Base-by-base conservation (phyloP, 2,888 invertebrate species). In the Carpatolechia fugitivella region DNA sequence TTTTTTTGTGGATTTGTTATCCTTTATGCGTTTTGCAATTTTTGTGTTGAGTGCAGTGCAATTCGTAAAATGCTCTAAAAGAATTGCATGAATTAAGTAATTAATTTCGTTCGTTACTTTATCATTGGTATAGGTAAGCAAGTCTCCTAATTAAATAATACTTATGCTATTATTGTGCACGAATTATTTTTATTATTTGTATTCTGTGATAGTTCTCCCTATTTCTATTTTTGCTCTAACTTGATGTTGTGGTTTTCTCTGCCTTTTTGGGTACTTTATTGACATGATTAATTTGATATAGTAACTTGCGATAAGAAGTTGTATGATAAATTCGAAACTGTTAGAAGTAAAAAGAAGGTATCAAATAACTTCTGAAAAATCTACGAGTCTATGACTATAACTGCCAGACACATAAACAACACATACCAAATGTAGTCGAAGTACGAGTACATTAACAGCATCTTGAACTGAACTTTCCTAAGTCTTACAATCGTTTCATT, bases 211-310 rank as follows among this genome's bases (percentile, higher is more conserved):
- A 33, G 11, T 33, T 33, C 5, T 29, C 4, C 6, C 29, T 44
- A 10, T 29, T 44, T 44, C 18, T 18, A 13, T 29, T 29, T n/a
- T 44, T 29, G 44, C 44, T 44, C n/a, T 44, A 29, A 29, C 13
- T 44, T n/a, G 44, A 13, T 44, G 44, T 44, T 44, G 44, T 44
- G 29, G 13, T 44, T 44, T 44, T 24, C 13, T 20, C 20, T 44
- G 20, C 20, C 44, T 13, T 29, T 24, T 44, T 44, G 3, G 18
- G 8, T 41, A 41, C 10, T 35, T 11, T 4, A 35, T n/a, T n/a
- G 40, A 2, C 18, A 18, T 18, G 16, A 18, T 18, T 41, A 40
- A 18, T 20, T 41, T 3, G 3, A 0, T 18, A 41, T 20, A 20
- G 18, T 41, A 18, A 14, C 8, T 18, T 20, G 18, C 40, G 18